phyloP scores from a whole-genome alignment of 1,140 invertebrate genomes.

The Augochlora pura region DNA sequence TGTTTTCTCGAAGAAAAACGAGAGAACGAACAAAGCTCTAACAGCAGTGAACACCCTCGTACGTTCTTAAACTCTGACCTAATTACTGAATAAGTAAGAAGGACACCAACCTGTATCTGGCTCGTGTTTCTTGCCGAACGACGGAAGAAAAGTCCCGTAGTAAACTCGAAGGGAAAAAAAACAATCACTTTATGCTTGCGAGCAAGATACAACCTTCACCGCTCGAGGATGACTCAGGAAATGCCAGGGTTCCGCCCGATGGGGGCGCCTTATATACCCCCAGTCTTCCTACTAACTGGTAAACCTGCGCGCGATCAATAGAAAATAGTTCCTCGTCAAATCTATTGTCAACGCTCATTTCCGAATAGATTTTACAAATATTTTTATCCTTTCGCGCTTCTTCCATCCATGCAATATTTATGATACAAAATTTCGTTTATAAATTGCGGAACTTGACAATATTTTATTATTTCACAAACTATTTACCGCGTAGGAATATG shows the following conservation, averaged over 20 bases:
- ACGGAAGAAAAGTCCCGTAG: conserved; percentile 35
- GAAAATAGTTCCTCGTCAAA: conserved; percentile 64
- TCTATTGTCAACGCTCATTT: neutral
- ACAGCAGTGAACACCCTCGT: neutral
- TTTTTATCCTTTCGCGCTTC: rapidly evolving
- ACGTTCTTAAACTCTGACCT: conserved; percentile 17
- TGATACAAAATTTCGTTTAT: neutral
- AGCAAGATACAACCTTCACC: conserved; percentile 58
- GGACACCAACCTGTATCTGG: conserved; percentile 74
- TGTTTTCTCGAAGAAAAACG: neutral
- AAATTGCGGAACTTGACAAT: neutral
- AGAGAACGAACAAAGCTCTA: neutral
- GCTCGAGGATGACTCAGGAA: conserved; percentile 43
- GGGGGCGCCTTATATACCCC: conserved; percentile 60
- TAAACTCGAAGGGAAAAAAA: conserved; percentile 2
- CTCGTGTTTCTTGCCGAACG: conserved; percentile 62
- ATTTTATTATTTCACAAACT: conserved; percentile 3
- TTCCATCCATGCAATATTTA: rapidly evolving
- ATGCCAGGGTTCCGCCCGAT: conserved; percentile 26
- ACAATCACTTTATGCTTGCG: conserved; percentile 27
- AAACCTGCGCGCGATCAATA: conserved; percentile 55
- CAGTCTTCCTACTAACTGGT: conserved; percentile 19
- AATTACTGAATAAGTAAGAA: conserved; percentile 61
- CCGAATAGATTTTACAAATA: neutral
- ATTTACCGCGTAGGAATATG: conserved; percentile 12